Evolutionary conservation across 2,113 vertebrate genomes (phyloP), one percentile per base, ranked within the genome.

Genomic region (Chaenocephalus aceratus): DNA sequence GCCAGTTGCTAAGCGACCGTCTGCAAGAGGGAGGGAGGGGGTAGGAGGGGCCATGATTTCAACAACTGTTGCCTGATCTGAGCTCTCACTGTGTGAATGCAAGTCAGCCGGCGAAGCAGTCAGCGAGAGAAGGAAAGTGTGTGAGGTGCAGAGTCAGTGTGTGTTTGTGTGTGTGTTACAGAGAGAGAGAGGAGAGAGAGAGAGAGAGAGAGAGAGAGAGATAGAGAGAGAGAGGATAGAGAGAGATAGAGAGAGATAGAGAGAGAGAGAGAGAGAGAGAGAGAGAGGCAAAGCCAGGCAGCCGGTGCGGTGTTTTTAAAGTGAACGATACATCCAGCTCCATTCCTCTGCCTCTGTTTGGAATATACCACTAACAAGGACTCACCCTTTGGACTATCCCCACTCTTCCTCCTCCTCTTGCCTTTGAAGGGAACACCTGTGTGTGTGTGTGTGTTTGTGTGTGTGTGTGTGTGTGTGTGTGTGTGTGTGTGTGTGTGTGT

Each of bases 11-110:
- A 54, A 65, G 96, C 92, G 92, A 95, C 95, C 91, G 67, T 61
- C 86, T 49, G 70, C 81, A 86, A 76, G 52, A 79, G 76, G 88
- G 21, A 81, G 73, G 52, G 70, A 69, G 49, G 74, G 46, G 34
- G 61, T 83, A 79, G 92, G 94, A 86, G 91, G 90, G 75, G 86
- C 91, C 70, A 69, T 88, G 82, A 85, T 83, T 87, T 88, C 91
- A 93, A 92, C 93, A 94, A 94, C 93, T 94, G 93, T 94, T 94
- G 94, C 92, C 92, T 82, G 89, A 89, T 89, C 88, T 56, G 86
- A 79, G 84, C 86, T 70, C 82, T 84, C 61, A 74, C 65, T 83
- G 88, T 88, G 87, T 87, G 89, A 88, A 81, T 76, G 82, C 48
- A n/a, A 90, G 80, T 85, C 79, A 86, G 80, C 83, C 80, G 85